These are phyloP conservation scores for Pelochelys cantorii DNA, from an alignment of 2,797 vertebrate genomes.

Conservation along the genomic window DNA sequence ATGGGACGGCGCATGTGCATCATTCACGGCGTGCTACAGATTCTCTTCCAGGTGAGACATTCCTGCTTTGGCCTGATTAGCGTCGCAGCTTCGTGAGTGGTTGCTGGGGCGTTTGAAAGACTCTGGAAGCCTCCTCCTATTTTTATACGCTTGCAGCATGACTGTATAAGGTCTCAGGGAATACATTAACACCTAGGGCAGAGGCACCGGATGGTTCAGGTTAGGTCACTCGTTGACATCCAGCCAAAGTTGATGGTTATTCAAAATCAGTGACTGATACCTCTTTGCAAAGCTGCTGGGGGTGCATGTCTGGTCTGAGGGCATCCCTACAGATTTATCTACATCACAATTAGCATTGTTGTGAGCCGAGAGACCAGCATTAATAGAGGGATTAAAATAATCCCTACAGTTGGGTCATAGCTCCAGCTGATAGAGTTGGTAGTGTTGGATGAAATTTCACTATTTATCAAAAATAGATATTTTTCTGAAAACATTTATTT, in stretches of 20 bases:
- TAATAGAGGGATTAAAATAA: background rate
- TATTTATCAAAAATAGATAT: background rate
- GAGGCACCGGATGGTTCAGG: slow-evolving; percentile 2
- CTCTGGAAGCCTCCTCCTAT: fast-evolving
- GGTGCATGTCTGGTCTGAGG: background rate
- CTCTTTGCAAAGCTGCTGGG: background rate
- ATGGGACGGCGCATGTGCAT: slow-evolving; percentile 88
- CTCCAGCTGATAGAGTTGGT: fast-evolving
- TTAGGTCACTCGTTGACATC: slow-evolving; percentile 55
- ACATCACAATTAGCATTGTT: background rate
- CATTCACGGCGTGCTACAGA: slow-evolving; percentile 87
- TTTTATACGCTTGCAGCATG: fast-evolving
- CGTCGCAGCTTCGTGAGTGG: fast-evolving
- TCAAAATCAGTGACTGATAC: slow-evolving; percentile 23
- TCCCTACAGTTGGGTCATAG: background rate
- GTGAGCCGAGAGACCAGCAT: background rate
- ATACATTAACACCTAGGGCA: background rate
- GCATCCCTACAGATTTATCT: background rate
- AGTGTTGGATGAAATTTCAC: background rate
- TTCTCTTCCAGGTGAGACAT: slow-evolving; percentile 92
- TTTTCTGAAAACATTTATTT: background rate
- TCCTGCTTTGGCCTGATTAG: fast-evolving
- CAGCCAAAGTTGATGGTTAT: slow-evolving; percentile 4
- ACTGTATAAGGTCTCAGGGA: background rate
- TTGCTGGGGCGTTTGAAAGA: background rate